Evolutionary conservation across 2,797 vertebrate genomes (phyloP), one percentile per base, ranked within the genome.

Genomic region (Enteromius radiatus): DNA sequence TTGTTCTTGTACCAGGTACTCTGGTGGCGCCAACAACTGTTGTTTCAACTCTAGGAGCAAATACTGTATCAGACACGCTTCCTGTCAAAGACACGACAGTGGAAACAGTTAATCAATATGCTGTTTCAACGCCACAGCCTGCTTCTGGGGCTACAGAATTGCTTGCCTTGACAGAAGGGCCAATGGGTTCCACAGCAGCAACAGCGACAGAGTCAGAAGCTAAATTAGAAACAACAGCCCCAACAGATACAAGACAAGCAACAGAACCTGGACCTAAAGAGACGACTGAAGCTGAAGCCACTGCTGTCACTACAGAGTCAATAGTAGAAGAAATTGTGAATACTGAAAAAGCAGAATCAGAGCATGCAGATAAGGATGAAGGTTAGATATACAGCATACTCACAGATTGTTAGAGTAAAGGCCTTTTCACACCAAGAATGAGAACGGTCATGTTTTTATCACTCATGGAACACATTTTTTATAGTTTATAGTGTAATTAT

Each of bases 1-100:
- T 45, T 82, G 33, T 63, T 14, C n/a, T 67, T 77, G 23, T 23
- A 69, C 10, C 80, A 95, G 94, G 90, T 82, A 93, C 93, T 65
- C 89, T 93, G 49, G 63, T 0, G 26, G 0, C 78, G 56, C 86
- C 92, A 5, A 6, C 65, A 77, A 14, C 21, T 0, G 0, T 0
- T 3, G 3, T 3, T 1, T 1, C 0, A 2, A 6, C 17, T 4
- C 1, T 5, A 10, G 19, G 3, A 21, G 26, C 49, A 0, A 0
- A 1, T 64, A 52, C 82, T 1, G 7, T 4, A 17, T 9, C 2
- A 3, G 23, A 15, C 0, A 3, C 11, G 0, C 1, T 49, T n/a
- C 5, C 33, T 6, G 10, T 3, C 14, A 87, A 84, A 0, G 11
- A 38, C 21, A 17, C 33, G 21, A 17, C 43, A 56, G 0, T 7